These are phyloP conservation scores for Stylophora pistillata DNA, from an alignment of 64 coral and sea anemone genomes.

Conservation along the genomic window DNA sequence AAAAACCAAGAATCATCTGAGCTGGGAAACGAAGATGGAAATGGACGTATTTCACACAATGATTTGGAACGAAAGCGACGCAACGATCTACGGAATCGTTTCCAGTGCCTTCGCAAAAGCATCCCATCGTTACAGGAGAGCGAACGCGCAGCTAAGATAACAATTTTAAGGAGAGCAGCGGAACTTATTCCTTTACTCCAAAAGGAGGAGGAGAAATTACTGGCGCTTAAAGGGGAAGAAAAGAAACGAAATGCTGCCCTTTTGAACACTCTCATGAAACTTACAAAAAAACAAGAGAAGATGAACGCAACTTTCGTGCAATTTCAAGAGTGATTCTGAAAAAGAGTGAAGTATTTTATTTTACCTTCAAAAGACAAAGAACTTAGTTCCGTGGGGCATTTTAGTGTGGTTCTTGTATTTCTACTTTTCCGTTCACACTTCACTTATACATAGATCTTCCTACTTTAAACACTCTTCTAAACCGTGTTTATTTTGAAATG, in stretches of 20 bases:
- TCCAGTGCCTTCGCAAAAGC: conserved; percentile 55
- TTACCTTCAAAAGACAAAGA: background rate
- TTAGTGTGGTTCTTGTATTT: no score
- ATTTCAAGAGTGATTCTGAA: background rate
- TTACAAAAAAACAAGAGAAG: conserved; percentile 53
- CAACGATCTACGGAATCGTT: conserved; percentile 80
- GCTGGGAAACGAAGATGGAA: conserved; percentile 47
- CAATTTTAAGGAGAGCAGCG: conserved; percentile 65
- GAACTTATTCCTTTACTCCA: conserved; percentile 57
- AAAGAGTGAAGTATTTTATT: background rate
- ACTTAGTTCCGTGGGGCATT: no score
- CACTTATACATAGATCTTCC: no score
- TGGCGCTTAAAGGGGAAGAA: conserved; percentile 51
- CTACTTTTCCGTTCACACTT: no score
- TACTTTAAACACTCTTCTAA: background rate
- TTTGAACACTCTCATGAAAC: conserved; percentile 62
- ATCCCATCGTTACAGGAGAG: conserved; percentile 54
- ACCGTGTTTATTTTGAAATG: background rate
- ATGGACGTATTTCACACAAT: conserved; percentile 72
- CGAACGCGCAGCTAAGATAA: conserved; percentile 80
- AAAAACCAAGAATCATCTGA: conserved; percentile 29
- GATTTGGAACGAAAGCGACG: conserved; percentile 81
- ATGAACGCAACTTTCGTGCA: background rate
- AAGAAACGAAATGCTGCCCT: conserved; percentile 65
- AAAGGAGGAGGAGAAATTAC: conserved; percentile 60